Evolutionary conservation across 2,888 invertebrate species (phyloP), one percentile per base, ranked within the genome.

Genomic region (Proisotoma minuta): DNA sequence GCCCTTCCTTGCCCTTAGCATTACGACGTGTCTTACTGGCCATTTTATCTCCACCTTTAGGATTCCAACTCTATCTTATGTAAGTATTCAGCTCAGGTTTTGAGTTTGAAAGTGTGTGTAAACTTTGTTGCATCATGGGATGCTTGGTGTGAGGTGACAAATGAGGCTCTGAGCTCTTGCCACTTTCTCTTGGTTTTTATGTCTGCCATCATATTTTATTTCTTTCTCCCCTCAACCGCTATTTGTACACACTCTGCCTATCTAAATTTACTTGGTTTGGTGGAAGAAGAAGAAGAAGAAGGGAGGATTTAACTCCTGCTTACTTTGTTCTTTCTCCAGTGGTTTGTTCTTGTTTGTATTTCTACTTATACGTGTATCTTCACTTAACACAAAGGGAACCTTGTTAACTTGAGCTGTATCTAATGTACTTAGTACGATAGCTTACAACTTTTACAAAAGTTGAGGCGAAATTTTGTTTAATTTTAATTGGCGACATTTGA

Each of bases 191-290:
- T 29, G 63, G 59, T 60, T 67, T 62, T 62, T 64, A 67, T 59
- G 60, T 62, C 50, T 60, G 53, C 60, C 67, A 62, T 64, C 63
- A 67, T 67, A 67, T 64, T 67, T 67, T 67, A 67, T 64, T 62
- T 57, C 57, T 59, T 50, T 62, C 48, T 59, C 54, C 56, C n/a
- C n/a, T n/a, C n/a, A n/a, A n/a, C n/a, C n/a, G n/a, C n/a, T n/a
- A n/a, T n/a, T n/a, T n/a, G n/a, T n/a, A n/a, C n/a, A n/a, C n/a
- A n/a, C n/a, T n/a, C n/a, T n/a, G n/a, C n/a, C n/a, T 56, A 18
- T 34, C 34, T 12, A 34, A 34, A 34, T 34, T 34, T 34, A 34
- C 8, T 34, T 12, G 15, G 34, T 10, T 8, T 10, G 8, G 8
- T 10, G 15, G 34, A 10, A 15, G 8, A 3, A 3, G 4, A 43